Conservation (phyloP, 2,113 vertebrate genomes). For the Ageneiosus marmoratus region DNA sequence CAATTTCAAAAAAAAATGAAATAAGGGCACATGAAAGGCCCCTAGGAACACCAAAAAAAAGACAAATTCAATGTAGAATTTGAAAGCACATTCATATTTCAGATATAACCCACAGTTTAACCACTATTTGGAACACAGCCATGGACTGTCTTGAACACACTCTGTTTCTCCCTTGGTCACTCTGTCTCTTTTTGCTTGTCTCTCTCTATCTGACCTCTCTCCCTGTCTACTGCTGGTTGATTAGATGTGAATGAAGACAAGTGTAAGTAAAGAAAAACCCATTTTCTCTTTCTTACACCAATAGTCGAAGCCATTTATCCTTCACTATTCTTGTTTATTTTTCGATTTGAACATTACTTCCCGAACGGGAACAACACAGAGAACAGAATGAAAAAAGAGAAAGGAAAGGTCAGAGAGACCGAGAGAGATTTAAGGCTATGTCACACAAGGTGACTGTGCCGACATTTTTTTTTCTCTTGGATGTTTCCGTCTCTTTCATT, state of each 20-base stretch:
- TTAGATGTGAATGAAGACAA: slow-evolving; percentile 7
- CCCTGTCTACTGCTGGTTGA: neutral
- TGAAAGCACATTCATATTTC: neutral
- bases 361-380: slow-evolving; percentile 6
- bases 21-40: too few relatives aligned
- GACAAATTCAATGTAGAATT: neutral
- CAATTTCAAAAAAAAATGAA: neutral
- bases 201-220: neutral
- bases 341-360: slow-evolving; percentile 24
- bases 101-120: neutral
- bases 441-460: slow-evolving; percentile 30
- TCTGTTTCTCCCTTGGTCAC: neutral
- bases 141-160: neutral
- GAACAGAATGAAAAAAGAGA: neutral
- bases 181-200: neutral
- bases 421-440: neutral
- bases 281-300: neutral
- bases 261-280: slow-evolving; percentile 6
- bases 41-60: too few relatives aligned
- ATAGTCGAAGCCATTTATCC: slow-evolving; percentile 7
- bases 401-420: neutral
- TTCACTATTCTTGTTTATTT: slow-evolving; percentile 1
- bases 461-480: slow-evolving; percentile 41
- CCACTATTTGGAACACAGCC: neutral
- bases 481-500: slow-evolving; percentile 19